Evolutionary conservation across 2,797 vertebrate species (phyloP).

Genomic region (Microcaecilia unicolor): DNA sequence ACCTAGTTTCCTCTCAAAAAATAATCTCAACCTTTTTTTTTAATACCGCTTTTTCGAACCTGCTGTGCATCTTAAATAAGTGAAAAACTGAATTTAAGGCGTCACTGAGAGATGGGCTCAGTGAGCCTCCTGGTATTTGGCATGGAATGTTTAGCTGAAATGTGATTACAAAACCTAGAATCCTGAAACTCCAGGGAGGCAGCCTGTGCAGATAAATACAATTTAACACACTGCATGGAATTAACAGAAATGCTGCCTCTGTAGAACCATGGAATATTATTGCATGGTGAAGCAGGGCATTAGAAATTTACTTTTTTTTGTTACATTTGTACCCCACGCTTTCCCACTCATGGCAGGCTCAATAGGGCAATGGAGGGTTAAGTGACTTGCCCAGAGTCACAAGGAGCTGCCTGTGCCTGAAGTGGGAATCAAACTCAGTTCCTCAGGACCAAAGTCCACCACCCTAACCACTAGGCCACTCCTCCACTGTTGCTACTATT

Average conservation of each 20-base stretch:
- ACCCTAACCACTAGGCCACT: too few relatives aligned
- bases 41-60: too few relatives aligned
- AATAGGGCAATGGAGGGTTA: too few relatives aligned
- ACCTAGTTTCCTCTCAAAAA: too few relatives aligned
- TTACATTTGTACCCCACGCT: too few relatives aligned
- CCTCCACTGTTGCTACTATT: too few relatives aligned
- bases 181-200: constrained; percentile 1
- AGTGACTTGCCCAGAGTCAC: too few relatives aligned
- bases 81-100: constrained; percentile 1
- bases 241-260: constrained; percentile 14
- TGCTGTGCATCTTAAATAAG: neutral
- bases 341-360: too few relatives aligned
- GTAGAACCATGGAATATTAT: constrained; percentile 20
- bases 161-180: neutral
- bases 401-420: too few relatives aligned
- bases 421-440: too few relatives aligned
- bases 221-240: constrained; percentile 13
- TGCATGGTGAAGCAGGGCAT: constrained; percentile 14
- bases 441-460: too few relatives aligned
- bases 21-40: too few relatives aligned
- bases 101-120: constrained; percentile 5
- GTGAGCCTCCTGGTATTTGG: constrained; percentile 3
- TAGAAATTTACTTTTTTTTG: constrained; percentile 6
- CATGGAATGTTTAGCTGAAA: neutral
- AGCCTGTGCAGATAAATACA: constrained; percentile 8